phyloP scores from a whole-genome alignment of 1,140 invertebrate genomes.

The Andrena cerasifolii region DNA sequence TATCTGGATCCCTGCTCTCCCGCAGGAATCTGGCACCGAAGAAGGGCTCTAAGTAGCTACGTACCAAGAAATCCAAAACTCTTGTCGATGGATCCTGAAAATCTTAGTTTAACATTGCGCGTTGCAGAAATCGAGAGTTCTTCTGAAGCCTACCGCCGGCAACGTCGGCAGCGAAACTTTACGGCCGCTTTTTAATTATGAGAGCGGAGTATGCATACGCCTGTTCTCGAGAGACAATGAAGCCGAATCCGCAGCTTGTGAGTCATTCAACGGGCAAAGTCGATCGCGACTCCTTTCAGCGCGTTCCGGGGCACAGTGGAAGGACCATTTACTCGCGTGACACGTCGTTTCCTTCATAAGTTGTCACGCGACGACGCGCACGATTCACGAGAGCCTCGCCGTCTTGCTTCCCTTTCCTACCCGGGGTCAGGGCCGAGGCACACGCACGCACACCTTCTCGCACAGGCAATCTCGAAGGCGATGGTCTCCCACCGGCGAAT shows the following conservation, averaged over 20 bases:
- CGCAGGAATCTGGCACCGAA: no score
- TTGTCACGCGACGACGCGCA: constrained; percentile 53
- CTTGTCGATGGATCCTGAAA: no score
- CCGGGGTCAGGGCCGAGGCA: constrained; percentile 37
- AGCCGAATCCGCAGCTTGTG: background rate
- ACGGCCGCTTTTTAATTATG: no score
- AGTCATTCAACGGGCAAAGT: constrained; percentile 30
- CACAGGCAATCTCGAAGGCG: constrained; percentile 39
- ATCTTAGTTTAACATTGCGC: no score
- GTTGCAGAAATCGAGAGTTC: no score
- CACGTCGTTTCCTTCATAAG: constrained; percentile 62
- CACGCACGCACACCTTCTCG: background rate
- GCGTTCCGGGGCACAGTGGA: constrained; percentile 36
- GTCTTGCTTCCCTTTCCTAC: constrained; percentile 42
- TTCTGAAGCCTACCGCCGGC: no score
- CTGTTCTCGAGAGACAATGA: constrained; percentile 17
- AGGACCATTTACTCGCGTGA: constrained; percentile 64
- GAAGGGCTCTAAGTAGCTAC: no score
- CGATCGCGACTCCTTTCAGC: constrained; percentile 54
- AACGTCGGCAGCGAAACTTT: no score
- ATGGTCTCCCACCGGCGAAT: constrained; percentile 57
- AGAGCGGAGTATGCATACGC: background rate
- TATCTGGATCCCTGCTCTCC: no score
- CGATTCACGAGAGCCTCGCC: constrained; percentile 26
- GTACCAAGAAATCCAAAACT: no score